Evolutionary conservation across 2,797 vertebrate species (phyloP).

Genomic region (Chrysocyon brachyurus): DNA sequence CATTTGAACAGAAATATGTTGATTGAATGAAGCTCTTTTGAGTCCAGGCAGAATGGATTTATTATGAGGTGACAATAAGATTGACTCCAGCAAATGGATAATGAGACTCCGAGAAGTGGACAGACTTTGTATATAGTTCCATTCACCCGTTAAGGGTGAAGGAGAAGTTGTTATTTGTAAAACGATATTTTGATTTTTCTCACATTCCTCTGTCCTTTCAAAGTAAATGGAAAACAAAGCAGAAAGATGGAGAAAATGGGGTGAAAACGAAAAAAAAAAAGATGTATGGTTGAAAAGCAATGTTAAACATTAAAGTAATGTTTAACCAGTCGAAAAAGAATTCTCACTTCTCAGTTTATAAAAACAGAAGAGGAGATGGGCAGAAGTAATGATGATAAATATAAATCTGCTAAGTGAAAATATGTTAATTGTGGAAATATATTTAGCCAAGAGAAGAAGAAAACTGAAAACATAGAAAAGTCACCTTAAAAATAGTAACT

Average conservation of each 20-base stretch:
- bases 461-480: background rate
- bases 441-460: background rate
- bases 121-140: no score
- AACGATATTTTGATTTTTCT: constrained; percentile 20
- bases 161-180: background rate
- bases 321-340: background rate
- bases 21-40: background rate
- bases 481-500: constrained; percentile 30
- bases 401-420: background rate
- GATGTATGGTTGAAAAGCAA: background rate
- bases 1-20: background rate
- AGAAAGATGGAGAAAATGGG: background rate
- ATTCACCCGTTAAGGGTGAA: background rate
- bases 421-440: background rate
- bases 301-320: background rate
- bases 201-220: background rate
- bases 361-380: background rate
- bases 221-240: constrained; percentile 4
- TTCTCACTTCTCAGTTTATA: background rate
- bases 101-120: background rate
- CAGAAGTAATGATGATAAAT: background rate
- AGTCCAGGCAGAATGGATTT: background rate
- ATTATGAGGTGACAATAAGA: background rate
- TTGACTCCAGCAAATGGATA: background rate
- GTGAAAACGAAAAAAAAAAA: background rate